These are phyloP conservation scores for Myopa tessellatipennis DNA, from an alignment of 2,888 invertebrate species.

Conservation along the genomic window DNA sequence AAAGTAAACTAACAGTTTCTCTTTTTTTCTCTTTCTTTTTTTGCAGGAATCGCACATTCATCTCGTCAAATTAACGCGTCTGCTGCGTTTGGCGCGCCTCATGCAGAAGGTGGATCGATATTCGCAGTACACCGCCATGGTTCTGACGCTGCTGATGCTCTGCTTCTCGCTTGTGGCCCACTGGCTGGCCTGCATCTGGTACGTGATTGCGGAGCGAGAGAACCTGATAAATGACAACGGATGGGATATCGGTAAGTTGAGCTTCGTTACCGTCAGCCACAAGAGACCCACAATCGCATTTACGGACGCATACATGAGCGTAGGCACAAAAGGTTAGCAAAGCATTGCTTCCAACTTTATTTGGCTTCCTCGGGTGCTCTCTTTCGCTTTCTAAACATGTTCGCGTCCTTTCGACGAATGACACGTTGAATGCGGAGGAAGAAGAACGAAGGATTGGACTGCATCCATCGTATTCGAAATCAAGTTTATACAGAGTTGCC, in stretches of 20 bases:
- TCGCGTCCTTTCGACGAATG: background rate
- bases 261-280: background rate
- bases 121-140: constrained; percentile 95
- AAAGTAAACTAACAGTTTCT: too few relatives aligned
- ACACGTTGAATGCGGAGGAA: too few relatives aligned
- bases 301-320: background rate
- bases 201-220: constrained; percentile 92
- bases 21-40: background rate
- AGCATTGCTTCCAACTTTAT: background rate
- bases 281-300: background rate
- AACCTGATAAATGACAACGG: constrained; percentile 74
- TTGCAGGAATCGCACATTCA: constrained; percentile 84
- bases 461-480: background rate
- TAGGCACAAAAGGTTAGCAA: background rate
- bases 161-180: constrained; percentile 94
- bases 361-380: background rate
- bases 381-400: too few relatives aligned
- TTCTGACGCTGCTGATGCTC: constrained; percentile 92
- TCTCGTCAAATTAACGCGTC: constrained; percentile 90
- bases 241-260: constrained; percentile 84
- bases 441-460: too few relatives aligned
- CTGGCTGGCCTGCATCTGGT: constrained; percentile 98
- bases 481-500: too few relatives aligned
- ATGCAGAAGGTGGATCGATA: constrained; percentile 97
- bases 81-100: constrained; percentile 87